These are phyloP conservation scores for Limnephilus auricula DNA, from an alignment of 2,888 invertebrate genomes.

Conservation along the genomic window DNA sequence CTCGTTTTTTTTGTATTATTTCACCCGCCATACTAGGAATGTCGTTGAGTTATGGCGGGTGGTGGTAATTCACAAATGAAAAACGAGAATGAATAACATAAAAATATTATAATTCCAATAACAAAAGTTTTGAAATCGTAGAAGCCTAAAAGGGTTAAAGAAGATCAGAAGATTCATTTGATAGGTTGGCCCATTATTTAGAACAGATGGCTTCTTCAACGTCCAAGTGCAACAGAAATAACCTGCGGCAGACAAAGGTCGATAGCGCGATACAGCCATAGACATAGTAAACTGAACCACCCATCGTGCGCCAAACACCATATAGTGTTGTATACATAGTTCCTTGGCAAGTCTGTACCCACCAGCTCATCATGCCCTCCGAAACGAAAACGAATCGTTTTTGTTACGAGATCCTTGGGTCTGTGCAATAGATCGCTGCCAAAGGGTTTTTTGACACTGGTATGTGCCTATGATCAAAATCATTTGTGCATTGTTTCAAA, in stretches of 20 bases:
- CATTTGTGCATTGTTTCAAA: no score
- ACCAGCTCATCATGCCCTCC: no score
- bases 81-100: not conserved
- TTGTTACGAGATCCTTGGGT: no score
- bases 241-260: not conserved
- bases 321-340: not conserved
- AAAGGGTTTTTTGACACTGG: no score
- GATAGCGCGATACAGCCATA: not conserved
- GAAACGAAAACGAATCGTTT: no score
- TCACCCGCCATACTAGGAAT: no score
- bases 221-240: constrained; percentile 4
- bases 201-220: constrained; percentile 3
- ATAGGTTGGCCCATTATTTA: not conserved
- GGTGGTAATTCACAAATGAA: no score
- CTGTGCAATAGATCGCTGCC: no score
- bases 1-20: no score
- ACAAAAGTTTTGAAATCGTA: not conserved
- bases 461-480: no score
- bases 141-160: not conserved
- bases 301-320: not conserved
- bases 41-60: no score
- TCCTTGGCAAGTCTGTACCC: no score
- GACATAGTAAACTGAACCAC: not conserved
- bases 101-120: not conserved
- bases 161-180: not conserved